Conservation (phyloP, 2,113 vertebrate species). For the Agapornis roseicollis region DNA sequence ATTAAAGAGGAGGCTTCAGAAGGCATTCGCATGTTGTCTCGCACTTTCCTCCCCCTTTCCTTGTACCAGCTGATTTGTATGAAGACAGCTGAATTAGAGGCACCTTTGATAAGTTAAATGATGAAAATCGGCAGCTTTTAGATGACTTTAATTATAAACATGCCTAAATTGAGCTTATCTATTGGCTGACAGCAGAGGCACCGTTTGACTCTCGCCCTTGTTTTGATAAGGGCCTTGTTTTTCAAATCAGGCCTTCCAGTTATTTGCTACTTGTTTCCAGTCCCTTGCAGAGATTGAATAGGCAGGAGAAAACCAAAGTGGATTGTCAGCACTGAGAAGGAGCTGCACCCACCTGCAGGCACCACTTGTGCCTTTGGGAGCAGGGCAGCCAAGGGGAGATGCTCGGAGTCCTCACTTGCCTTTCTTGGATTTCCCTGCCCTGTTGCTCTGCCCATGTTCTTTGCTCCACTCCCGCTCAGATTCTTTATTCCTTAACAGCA, state of each 20-base stretch:
- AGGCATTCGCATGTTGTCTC: background rate
- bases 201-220: background rate
- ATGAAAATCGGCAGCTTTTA: background rate
- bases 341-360: rapidly evolving
- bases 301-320: rapidly evolving
- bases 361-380: rapidly evolving
- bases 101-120: background rate
- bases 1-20: background rate
- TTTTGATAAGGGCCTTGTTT: background rate
- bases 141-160: background rate
- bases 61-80: rapidly evolving
- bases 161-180: background rate
- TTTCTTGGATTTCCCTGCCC: background rate
- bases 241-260: background rate
- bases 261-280: background rate
- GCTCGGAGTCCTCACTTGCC: background rate
- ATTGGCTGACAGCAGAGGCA: background rate
- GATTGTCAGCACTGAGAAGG: background rate
- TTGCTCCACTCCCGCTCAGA: rapidly evolving
- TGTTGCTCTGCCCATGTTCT: background rate
- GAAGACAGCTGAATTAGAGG: background rate
- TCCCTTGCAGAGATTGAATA: background rate
- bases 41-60: background rate
- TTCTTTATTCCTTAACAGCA: background rate
- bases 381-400: background rate